These are phyloP conservation scores for Drosophila lacicola DNA, from an alignment of 2,888 invertebrate genomes.

Conservation along the genomic window DNA sequence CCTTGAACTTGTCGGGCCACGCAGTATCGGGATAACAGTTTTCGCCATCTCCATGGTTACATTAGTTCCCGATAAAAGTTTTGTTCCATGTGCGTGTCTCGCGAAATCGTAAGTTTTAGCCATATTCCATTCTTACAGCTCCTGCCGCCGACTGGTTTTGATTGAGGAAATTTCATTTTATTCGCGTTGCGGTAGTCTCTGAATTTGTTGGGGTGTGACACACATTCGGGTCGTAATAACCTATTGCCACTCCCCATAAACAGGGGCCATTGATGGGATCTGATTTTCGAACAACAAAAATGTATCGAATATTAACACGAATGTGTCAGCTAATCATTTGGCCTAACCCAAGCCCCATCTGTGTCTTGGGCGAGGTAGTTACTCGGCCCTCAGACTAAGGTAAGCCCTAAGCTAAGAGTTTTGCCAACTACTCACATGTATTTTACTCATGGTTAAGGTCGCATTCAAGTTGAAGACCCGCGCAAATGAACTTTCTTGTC, in stretches of 20 bases:
- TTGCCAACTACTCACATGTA: slow-evolving; percentile 73
- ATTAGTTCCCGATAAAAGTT: slow-evolving; percentile 42
- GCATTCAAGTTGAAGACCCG: slow-evolving; percentile 26
- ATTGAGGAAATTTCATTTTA: slow-evolving; percentile 32
- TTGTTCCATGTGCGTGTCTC: slow-evolving; percentile 56
- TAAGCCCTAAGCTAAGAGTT: not conserved
- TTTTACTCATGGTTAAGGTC: slow-evolving; percentile 71
- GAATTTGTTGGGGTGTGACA: slow-evolving; percentile 67
- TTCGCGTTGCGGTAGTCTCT: slow-evolving; percentile 24
- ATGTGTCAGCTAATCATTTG: not conserved
- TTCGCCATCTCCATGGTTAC: slow-evolving; percentile 67
- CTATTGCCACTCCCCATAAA: slow-evolving; percentile 36
- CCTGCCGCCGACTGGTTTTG: slow-evolving; percentile 28
- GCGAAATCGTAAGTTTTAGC: slow-evolving; percentile 42
- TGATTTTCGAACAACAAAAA: slow-evolving; percentile 36
- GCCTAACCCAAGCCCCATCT: not conserved
- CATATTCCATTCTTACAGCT: slow-evolving; percentile 24
- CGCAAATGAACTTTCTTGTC: slow-evolving; percentile 41
- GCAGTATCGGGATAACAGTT: slow-evolving; percentile 69
- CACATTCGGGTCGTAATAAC: slow-evolving; percentile 54
- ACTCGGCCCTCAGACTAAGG: too few species aligned
- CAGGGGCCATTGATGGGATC: slow-evolving; percentile 38
- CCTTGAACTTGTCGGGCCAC: slow-evolving; percentile 78
- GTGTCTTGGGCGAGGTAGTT: not conserved
- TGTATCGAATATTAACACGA: slow-evolving; percentile 56